Evolutionary conservation across 2,888 invertebrate species (phyloP), one percentile per base, ranked within the genome.

Genomic region (Gortyna flavago): DNA sequence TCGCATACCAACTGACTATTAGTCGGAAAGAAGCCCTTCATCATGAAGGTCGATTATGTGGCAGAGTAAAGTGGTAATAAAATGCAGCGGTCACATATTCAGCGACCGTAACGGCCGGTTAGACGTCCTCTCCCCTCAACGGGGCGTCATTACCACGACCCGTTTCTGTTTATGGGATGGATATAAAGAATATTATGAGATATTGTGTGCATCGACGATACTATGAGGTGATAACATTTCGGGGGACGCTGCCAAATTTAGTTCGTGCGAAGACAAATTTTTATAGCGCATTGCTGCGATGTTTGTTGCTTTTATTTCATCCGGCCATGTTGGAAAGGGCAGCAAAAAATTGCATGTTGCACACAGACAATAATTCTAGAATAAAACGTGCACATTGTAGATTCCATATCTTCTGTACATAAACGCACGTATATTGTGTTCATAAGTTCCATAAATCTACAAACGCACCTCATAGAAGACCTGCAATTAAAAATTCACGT

Each of bases 11-110:
- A 91, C 90, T 89, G 91, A 91, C 94, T 93, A 95, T 96, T 95
- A 95, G 94, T 92, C 90, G 89, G 89, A 93, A 94, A 94, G 92
- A 93, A 94, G 94, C 95, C 95, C 95, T 96, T 94, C 94, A 95
- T 96, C 96, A 96, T 92, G 94, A 94, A 94, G 95, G 95, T 92
- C 96, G 96, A 96, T 96, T 96, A 96, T 95, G 96, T 96, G 96
- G 96, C 95, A 94, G 94, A 94, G 95, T 95, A 95, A 96, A 96
- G 96, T 96, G 96, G 96, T 96, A 93, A 96, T 96, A 96, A 96
- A 96, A 96, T 96, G 96, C 96, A 96, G 96, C 96, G 96, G 96
- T 95, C 96, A 96, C 96, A 96, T 96, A 96, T 95, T 94, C 94
- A 93, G 91, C 92, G 95, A 93, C 93, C 95, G 94, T 94, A 96